A percentile compares a stretch with the other conserved stretches of the same genome.
Conservation (phyloP, 2,888 invertebrate species). For the Megalurothrips usitatus region DNA sequence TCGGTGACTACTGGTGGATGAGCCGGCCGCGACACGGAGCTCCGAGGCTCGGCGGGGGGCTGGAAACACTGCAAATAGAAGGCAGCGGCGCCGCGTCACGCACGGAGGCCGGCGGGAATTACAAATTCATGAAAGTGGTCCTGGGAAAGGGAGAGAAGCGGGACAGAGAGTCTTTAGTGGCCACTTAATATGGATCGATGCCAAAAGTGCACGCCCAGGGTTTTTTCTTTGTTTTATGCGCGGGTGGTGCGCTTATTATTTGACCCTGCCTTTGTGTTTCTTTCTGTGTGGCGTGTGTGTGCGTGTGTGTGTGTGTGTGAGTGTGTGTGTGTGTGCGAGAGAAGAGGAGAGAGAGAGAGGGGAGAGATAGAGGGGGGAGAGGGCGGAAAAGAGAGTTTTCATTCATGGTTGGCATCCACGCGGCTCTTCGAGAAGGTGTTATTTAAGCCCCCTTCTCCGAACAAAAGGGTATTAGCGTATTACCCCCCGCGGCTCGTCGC, state of each 20-base stretch:
- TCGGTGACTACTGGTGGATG: no score
- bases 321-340: background rate
- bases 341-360: background rate
- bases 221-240: background rate
- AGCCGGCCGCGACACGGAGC: no score
- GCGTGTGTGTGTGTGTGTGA: no score
- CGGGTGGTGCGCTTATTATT: no score
- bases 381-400: background rate
- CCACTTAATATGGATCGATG: background rate
- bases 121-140: background rate
- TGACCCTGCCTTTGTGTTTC: no score
- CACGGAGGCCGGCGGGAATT: no score
- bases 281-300: no score
- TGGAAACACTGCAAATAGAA: no score
- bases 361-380: background rate
- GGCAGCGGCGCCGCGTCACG: no score
- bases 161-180: background rate
- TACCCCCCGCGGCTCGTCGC: background rate
- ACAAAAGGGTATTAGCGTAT: background rate
- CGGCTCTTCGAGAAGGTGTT: no score
- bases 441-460: background rate
- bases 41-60: no score
- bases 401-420: no score
- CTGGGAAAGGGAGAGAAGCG: background rate
- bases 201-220: background rate